A percentile compares a stretch with the other conserved stretches of the same genome.
phyloP scores from a whole-genome alignment of 2,113 vertebrate species.

The Engystomops pustulosus region DNA sequence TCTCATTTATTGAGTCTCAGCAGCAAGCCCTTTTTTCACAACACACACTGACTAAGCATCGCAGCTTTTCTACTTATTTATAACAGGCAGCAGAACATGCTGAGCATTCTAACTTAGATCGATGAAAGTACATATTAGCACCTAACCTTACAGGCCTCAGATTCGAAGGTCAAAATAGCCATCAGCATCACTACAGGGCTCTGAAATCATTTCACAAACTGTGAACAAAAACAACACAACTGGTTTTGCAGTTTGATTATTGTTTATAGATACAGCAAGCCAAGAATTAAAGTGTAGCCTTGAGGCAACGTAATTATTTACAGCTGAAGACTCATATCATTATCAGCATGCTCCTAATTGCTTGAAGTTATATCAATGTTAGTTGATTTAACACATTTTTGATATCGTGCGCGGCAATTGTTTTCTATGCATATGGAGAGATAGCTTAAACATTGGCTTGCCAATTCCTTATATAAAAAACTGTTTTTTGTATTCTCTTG shows the following conservation, averaged over 20 bases:
- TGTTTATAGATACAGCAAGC: constrained; percentile 99
- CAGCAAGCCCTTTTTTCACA: constrained; percentile 78
- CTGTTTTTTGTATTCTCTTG: not conserved
- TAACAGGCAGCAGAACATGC: constrained; percentile 74
- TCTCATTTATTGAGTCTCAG: constrained; percentile 86
- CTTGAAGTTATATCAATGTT: constrained; percentile 99
- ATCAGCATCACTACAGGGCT: constrained; percentile 86
- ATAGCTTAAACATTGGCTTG: constrained; percentile 74
- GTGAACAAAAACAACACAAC: constrained; percentile 83
- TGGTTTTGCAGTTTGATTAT: constrained; percentile 98
- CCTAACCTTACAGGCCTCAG: constrained; percentile 75
- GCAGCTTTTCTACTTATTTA: constrained; percentile 76
- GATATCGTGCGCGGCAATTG: constrained; percentile 88
- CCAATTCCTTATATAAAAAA: constrained; percentile 12
- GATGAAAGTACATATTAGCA: constrained; percentile 82
- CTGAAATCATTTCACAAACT: constrained; percentile 85
- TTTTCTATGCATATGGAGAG: constrained; percentile 84
- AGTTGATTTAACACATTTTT: constrained; percentile 95
- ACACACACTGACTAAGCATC: constrained; percentile 77
- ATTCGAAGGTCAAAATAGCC: constrained; percentile 92
- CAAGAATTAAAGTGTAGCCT: constrained; percentile 97
- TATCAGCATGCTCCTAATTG: constrained; percentile 99
- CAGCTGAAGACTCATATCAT: constrained; percentile 99
- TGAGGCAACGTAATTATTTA: constrained; percentile 99
- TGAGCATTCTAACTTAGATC: constrained; percentile 80